Evolutionary conservation across 2,888 invertebrate genomes (phyloP), one percentile per base, ranked within the genome.

Genomic region (Drosophila paramelanica): DNA sequence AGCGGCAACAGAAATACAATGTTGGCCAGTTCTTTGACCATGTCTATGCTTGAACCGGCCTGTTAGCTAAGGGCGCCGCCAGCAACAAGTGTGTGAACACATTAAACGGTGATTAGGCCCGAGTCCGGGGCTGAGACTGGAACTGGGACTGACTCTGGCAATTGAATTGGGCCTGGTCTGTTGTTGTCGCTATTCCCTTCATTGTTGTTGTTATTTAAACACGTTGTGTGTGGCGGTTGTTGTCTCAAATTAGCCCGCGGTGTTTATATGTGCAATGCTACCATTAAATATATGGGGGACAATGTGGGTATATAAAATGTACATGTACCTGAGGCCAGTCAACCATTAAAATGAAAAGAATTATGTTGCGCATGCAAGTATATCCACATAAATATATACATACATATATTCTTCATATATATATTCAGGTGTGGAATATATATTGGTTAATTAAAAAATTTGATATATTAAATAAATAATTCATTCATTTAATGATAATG

Each of bases 71-170:
- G 83, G 87, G 87, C 84, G 83, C 87, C 79, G 84, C 49, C 46
- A 81, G 83, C 84, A 84, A 87, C 84, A 83, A 83, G 87, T 83
- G 84, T 87, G 87, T 84, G 76, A 87, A 84, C 84, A 84, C 81
- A 81, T 83, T 83, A 87, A 87, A 71, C 81, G 84, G 81, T 77
- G 87, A 84, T 83, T 83, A 84, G 84, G 57, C 80, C 72, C 67
- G 58, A 39, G 50, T 60, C 59, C 45, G 52, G 2, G 58, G 33
- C 50, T 53, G 20, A 17, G 38, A 23, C 67, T 45, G 36, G 5
- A 8, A 31, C 45, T 36, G 13, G 13, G 20, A 6, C 31, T 31
- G 33, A 23, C 23, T n/a, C 52, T 50, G 23, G 20, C 55, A 55
- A 43, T 55, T 41, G 50, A 17, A 47, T 53, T 38, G 10, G 14